phyloP scores from a whole-genome alignment of 2,113 vertebrate species.

The Camelus bactrianus region DNA sequence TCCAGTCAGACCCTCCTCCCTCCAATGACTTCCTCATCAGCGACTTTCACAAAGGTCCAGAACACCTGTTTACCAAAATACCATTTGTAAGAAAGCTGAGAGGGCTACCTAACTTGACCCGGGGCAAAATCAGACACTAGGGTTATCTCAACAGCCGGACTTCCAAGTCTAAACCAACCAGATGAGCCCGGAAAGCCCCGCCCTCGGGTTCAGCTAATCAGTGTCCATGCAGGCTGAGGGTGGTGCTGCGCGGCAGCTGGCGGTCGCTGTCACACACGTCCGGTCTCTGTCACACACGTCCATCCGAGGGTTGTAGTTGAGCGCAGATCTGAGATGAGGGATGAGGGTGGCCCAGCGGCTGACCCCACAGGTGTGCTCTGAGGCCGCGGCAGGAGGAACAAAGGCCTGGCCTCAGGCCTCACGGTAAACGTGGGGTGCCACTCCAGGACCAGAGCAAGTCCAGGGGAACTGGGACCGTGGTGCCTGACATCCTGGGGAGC shows the following conservation, averaged over 20 bases:
- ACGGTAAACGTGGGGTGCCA: background rate
- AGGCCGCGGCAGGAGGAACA: background rate
- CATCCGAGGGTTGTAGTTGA: background rate
- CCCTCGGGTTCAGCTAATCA: background rate
- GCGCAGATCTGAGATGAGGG: background rate
- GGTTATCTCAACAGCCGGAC: background rate
- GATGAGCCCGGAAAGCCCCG: background rate
- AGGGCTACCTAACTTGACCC: background rate
- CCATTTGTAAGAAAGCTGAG: background rate
- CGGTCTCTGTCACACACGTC: background rate
- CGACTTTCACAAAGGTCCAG: background rate
- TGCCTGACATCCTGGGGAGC: background rate
- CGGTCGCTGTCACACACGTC: background rate
- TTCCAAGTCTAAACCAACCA: background rate
- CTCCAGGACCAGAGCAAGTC: background rate
- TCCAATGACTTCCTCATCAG: background rate
- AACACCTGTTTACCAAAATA: slow-evolving; percentile 32
- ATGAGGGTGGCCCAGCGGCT: too few relatives aligned
- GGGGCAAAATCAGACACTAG: slow-evolving; percentile 16
- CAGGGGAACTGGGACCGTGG: background rate
- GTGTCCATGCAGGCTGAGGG: background rate
- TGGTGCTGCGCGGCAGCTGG: background rate
- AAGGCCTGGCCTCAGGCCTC: background rate
- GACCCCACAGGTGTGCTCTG: background rate
- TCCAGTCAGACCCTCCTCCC: background rate